Evolutionary conservation across 92 coral and sea anemone species (phyloP).

Genomic region (Porites evermanni): DNA sequence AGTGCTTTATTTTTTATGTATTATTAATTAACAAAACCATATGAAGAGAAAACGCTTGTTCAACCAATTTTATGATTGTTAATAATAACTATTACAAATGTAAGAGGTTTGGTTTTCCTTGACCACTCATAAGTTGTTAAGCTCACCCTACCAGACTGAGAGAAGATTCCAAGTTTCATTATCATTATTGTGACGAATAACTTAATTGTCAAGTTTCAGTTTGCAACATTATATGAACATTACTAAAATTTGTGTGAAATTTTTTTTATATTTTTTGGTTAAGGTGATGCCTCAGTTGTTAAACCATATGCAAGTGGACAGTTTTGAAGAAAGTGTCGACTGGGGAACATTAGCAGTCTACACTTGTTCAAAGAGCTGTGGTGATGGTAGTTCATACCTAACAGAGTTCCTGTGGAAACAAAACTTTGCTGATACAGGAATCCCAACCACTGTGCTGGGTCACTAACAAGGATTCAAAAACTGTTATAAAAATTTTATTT

Average conservation of each 20-base stretch:
- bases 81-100: too few species aligned
- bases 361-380: constrained; percentile 88
- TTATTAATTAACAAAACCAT: too few species aligned
- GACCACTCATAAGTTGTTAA: too few species aligned
- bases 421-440: constrained; percentile 93
- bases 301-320: constrained; percentile 85
- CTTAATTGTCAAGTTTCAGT: too few species aligned
- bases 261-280: background rate
- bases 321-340: constrained; percentile 87
- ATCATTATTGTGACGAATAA: too few species aligned
- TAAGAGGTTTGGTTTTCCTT: too few species aligned
- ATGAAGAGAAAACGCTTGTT: too few species aligned
- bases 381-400: constrained; percentile 61
- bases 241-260: background rate
- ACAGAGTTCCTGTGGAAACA: constrained; percentile 97
- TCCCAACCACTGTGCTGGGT: constrained; percentile 43
- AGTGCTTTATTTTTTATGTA: too few species aligned
- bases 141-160: too few species aligned
- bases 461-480: background rate
- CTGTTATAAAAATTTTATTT: background rate
- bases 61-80: too few species aligned
- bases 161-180: too few species aligned
- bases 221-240: too few species aligned
- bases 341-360: constrained; percentile 95
- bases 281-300: constrained; percentile 97